These are phyloP conservation scores for Julus scandinavius DNA, from an alignment of 2,888 invertebrate genomes.

Conservation along the genomic window DNA sequence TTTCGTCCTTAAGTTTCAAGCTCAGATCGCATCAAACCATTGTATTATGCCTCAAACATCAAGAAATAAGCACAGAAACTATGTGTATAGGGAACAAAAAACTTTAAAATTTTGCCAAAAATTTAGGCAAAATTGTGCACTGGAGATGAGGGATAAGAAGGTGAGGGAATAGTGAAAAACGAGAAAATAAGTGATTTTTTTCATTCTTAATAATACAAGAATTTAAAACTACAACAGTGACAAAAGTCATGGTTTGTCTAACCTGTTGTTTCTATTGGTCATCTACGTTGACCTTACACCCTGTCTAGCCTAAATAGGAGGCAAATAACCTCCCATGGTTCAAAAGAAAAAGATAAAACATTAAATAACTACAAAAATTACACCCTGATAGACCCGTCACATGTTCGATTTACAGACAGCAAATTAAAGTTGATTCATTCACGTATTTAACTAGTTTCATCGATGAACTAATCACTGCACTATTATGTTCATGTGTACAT, in stretches of 20 bases:
- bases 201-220: neutral
- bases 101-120: neutral
- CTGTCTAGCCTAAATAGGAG: slow-evolving; percentile 53
- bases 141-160: slow-evolving; percentile 12
- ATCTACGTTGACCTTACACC: slow-evolving; percentile 47
- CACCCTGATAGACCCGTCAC: slow-evolving; percentile 41
- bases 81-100: neutral
- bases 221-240: slow-evolving; percentile 50
- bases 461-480: too few relatives aligned
- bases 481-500: too few relatives aligned
- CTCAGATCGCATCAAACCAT: neutral
- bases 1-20: neutral
- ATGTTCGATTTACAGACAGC: neutral
- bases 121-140: neutral
- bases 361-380: slow-evolving; percentile 35
- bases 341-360: neutral
- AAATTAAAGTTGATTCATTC: neutral
- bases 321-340: slow-evolving; percentile 1
- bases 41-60: neutral
- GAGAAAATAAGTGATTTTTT: slow-evolving; percentile 25
- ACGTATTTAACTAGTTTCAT: too few relatives aligned
- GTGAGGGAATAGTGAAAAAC: slow-evolving; percentile 6
- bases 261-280: slow-evolving; percentile 47
- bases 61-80: neutral
- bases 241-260: slow-evolving; percentile 44